These are phyloP conservation scores for Lasioglossum zephyrum DNA, from an alignment of 2,888 invertebrate species.

Conservation along the genomic window DNA sequence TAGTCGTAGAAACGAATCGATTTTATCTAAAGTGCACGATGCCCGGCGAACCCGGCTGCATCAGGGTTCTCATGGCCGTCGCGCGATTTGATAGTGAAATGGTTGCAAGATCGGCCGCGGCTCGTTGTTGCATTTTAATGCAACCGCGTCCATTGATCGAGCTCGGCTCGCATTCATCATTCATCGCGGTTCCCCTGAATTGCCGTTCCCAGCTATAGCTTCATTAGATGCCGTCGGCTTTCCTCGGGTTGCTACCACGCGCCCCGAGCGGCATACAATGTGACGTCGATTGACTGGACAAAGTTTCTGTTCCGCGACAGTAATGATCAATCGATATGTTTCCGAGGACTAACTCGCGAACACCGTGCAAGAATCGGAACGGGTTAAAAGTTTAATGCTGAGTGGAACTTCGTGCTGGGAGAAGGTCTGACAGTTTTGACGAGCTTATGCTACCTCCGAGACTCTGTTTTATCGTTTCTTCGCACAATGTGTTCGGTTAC, in stretches of 20 bases:
- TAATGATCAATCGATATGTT: conserved; percentile 66
- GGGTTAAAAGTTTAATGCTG: conserved; percentile 59
- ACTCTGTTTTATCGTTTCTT: conserved; percentile 19
- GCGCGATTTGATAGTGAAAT: conserved; percentile 30
- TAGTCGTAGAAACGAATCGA: conserved; percentile 16
- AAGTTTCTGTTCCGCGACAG: conserved; percentile 58
- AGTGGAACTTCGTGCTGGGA: conserved; percentile 25
- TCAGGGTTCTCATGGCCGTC: conserved; percentile 17
- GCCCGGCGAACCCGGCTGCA: neutral
- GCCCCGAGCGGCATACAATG: conserved; percentile 16
- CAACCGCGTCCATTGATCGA: conserved; percentile 29
- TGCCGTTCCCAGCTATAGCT: conserved; percentile 27
- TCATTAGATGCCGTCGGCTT: conserved; percentile 58
- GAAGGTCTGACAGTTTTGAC: conserved; percentile 64
- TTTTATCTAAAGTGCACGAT: conserved; percentile 24
- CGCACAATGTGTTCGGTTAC: conserved; percentile 3
- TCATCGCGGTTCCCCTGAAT: conserved; percentile 52
- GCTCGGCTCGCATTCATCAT: conserved; percentile 41
- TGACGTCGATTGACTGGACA: conserved; percentile 56
- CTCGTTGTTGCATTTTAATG: neutral
- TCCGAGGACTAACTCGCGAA: conserved; percentile 45
- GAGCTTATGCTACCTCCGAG: conserved; percentile 33
- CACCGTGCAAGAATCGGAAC: conserved; percentile 57
- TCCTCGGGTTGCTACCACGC: conserved; percentile 37
- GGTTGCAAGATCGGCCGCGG: neutral